Base-by-base conservation (phyloP, 2,888 invertebrate species). In the Hydriomena furcata region DNA sequence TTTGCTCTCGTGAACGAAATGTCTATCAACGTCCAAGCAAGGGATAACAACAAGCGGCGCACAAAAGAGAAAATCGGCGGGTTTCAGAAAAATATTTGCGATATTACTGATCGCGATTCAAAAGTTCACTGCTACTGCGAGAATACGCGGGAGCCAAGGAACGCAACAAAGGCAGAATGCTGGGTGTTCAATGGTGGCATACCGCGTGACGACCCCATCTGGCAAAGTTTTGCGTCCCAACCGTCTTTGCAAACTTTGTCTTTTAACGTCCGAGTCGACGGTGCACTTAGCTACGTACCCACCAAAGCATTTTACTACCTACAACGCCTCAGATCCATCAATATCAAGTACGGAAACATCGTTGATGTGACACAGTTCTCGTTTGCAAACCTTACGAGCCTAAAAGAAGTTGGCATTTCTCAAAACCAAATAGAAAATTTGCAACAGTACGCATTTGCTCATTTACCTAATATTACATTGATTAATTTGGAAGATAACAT, bases 401-500 rank as follows among this genome's bases (percentile, higher is more conserved):
- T 96, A 25, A 91, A 92, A 58, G 93, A 94, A 63, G 92, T 94
- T 38, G 92, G 92, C 4, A 82, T 96, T 50, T 92, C 92, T 1
- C 92, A 94, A 52, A 95, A 94, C 79, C 92, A 93, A 69, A 95
- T 97, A 40, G 92, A 92, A 67, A 90, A 82, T 0, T 79, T 97
- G 60, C 93, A 93, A 51, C 92, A 92, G 61, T 92, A 93, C 71
- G 92, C 96, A 0, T 95, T 97, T 65, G 93, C 95, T 40, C 93
- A 95, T 76, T 91, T 96, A 66, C 92, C 92, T 0, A 94, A 93
- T 51, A 80, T 96, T 63, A 93, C 93, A 1, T 86, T 92, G 30
- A 89, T 97, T 59, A 94, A 93, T 75, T 81, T 97, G 61, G 94
- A 94, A 67, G 94, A 95, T 58, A 97, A 97, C 82, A 91, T 92